Base-by-base conservation (phyloP, 2,113 vertebrate species). In the Thalassarche chlororhynchos region DNA sequence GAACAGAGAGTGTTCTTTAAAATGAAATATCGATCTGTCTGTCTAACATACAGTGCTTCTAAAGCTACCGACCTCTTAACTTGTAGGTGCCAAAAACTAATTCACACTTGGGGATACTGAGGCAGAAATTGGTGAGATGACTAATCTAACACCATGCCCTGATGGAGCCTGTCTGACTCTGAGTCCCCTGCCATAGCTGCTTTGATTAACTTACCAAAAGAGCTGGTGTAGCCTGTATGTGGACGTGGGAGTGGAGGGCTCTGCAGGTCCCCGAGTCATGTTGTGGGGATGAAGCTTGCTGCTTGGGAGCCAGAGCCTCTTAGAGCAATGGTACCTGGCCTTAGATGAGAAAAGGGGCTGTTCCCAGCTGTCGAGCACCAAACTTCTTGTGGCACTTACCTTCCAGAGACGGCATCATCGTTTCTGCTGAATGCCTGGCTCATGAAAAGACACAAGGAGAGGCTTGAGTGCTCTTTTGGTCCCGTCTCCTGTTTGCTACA, bases 21-120 rank as follows among this genome's bases (percentile, higher is more conserved):
- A 93, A 88, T 84, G 87, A 83, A 95, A 25, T 93, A 90, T 94
- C 2, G 51, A 85, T 94, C 95, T 86, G 61, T 78, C 89, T 93
- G 64, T 69, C 89, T 94, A 94, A 68, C 49, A 36, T 24, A 31
- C 78, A 49, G 54, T 29, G 71, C 65, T 94, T 90, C 75, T 71
- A 6, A 90, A 91, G 42, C 68, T 85, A 54, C 85, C 2, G 0
- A 52, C 32, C 62, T 91, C 80, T 92, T 65, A 72, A 69, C 85
- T 92, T 77, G 49, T n/a, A 87, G 87, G 78, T 87, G 76, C 75
- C 89, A 92, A 89, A 81, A 93, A 62, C 49, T 94, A 93, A 94
- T 94, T 94, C 72, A 32, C 68, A 46, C 84, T 47, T 52, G 84
- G 91, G 87, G 87, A 87, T 80, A 84, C 91, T 80, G 77, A 77